Conservation (phyloP, 2,113 vertebrate genomes). For the Alaudala cheleensis region DNA sequence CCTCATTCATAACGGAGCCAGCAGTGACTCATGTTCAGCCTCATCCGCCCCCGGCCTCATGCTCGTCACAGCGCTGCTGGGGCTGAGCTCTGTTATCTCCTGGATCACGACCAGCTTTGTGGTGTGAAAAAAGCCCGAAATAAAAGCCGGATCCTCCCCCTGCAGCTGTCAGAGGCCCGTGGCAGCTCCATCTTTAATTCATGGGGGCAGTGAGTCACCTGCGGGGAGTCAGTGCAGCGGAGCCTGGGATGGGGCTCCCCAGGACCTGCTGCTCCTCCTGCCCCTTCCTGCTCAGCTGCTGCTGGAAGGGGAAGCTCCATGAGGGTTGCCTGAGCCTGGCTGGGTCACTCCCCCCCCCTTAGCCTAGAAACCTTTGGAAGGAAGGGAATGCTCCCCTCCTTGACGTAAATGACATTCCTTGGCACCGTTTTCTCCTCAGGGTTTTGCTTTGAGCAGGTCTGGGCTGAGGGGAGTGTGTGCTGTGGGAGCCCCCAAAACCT, state of each 20-base stretch:
- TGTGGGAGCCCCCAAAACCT: not conserved
- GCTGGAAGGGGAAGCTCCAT: not conserved
- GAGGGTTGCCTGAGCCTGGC: not conserved
- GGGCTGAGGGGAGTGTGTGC: not conserved
- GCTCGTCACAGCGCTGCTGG: constrained; percentile 42
- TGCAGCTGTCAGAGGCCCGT: constrained; percentile 44
- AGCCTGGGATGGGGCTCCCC: not conserved
- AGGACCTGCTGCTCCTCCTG: not conserved
- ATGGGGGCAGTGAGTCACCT: constrained; percentile 59
- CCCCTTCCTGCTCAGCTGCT: not conserved
- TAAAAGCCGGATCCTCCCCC: constrained; percentile 26
- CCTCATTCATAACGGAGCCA: constrained; percentile 46
- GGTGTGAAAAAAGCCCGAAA: constrained; percentile 56
- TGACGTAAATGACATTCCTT: fast-evolving
- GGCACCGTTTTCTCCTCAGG: fast-evolving
- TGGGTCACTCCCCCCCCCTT: not conserved
- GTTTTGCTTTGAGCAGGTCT: not conserved
- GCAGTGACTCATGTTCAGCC: constrained; percentile 46
- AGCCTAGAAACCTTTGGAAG: not conserved
- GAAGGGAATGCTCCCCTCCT: not conserved
- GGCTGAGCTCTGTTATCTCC: constrained; percentile 38
- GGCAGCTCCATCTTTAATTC: constrained; percentile 59
- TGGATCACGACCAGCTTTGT: constrained; percentile 57
- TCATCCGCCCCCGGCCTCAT: constrained; percentile 54
- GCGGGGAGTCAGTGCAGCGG: not conserved